phyloP scores from a whole-genome alignment of 2,888 invertebrate genomes.

The Entomobrya multifasciata region DNA sequence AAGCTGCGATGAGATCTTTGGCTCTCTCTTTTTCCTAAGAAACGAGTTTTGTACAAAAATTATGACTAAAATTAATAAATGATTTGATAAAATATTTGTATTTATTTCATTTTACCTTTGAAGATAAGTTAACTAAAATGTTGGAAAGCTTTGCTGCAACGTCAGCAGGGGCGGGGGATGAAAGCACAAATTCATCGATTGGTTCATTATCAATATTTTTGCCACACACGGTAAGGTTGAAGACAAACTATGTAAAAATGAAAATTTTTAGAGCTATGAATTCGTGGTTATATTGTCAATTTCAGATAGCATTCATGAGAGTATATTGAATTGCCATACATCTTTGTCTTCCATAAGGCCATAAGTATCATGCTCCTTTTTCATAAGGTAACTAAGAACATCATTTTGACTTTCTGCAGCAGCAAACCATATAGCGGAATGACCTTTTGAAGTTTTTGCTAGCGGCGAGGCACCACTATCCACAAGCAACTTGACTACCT shows the following conservation, averaged over 20 bases:
- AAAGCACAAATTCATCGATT: constrained; percentile 97
- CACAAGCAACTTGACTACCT: constrained; percentile 95
- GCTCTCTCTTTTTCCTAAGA: constrained; percentile 15
- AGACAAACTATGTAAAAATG: constrained; percentile 87
- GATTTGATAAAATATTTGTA: neutral
- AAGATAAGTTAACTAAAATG: constrained; percentile 92
- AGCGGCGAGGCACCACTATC: constrained; percentile 98
- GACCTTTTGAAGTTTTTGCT: constrained; percentile 96
- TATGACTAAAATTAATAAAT: neutral
- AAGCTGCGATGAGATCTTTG: constrained; percentile 7
- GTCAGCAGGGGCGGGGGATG: constrained; percentile 99
- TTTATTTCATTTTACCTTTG: constrained; percentile 84
- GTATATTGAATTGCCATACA: too few species aligned
- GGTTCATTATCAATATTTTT: constrained; percentile 97
- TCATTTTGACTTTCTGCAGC: constrained; percentile 98
- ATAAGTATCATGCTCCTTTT: constrained; percentile 98
- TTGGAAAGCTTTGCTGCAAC: constrained; percentile 98
- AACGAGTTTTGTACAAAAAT: too few species aligned
- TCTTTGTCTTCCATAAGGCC: constrained; percentile 98
- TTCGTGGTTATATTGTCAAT: neutral
- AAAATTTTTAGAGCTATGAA: neutral
- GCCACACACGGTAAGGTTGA: constrained; percentile 98
- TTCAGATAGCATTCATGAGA: too few species aligned
- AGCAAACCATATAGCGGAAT: constrained; percentile 98
- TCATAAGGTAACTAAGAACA: constrained; percentile 96